Evolutionary conservation across 2,888 invertebrate species (phyloP).

Genomic region (Eristalis tenax): DNA sequence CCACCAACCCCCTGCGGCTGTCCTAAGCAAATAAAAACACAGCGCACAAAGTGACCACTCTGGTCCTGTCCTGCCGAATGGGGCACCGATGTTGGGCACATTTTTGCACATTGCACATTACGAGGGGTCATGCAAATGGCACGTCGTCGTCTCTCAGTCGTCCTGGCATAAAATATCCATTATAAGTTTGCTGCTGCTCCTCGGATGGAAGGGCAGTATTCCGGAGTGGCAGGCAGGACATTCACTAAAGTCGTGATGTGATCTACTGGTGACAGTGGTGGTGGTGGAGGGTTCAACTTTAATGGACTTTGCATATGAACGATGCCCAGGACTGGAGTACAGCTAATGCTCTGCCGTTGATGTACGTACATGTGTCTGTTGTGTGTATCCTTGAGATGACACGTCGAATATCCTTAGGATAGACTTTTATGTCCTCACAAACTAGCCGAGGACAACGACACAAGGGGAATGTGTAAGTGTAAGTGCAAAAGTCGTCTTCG

Average conservation of each 20-base stretch:
- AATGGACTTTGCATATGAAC: conserved; percentile 73
- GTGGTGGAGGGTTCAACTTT: conserved; percentile 73
- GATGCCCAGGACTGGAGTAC: conserved; percentile 25
- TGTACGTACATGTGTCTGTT: not conserved
- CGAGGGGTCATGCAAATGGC: conserved; percentile 77
- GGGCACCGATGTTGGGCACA: conserved; percentile 35
- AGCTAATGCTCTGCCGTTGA: conserved; percentile 5
- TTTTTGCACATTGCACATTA: conserved; percentile 57
- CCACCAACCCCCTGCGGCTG: conserved; percentile 18
- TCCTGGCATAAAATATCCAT: conserved; percentile 79
- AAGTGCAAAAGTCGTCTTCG: not conserved
- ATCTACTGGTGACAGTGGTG: not conserved
- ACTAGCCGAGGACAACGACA: not conserved
- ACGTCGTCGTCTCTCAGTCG: conserved; percentile 73
- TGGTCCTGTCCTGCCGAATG: not conserved
- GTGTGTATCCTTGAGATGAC: conserved; percentile 46
- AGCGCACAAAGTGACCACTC: conserved; percentile 13
- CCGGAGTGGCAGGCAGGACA: conserved; percentile 21
- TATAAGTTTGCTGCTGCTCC: conserved; percentile 76
- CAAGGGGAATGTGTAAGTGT: not conserved
- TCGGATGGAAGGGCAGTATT: not conserved
- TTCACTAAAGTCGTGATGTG: conserved; percentile 9
- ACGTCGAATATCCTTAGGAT: conserved; percentile 63
- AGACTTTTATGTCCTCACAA: conserved; percentile 27
- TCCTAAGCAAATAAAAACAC: conserved; percentile 71